Evolutionary conservation across 2,888 invertebrate genomes (phyloP), one percentile per base, ranked within the genome.

Genomic region (Panorpa germanica): DNA sequence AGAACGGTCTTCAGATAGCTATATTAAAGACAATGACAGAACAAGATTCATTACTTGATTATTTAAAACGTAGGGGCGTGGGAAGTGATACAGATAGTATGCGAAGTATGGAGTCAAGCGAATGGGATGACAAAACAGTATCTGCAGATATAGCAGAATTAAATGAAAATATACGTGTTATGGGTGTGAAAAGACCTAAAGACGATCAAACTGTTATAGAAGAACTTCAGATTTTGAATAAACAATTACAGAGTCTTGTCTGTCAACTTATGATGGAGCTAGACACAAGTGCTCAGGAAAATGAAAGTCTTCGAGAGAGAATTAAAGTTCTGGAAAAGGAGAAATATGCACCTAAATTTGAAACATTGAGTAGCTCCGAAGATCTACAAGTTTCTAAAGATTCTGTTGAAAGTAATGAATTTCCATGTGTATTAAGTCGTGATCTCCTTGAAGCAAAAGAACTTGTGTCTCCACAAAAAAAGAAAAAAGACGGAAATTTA

Each of bases 21-120:
- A 70, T 75, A 38, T 70, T 65, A 43, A 61, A 55, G 48, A 65
- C 67, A 14, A 68, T 76, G 40, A 67, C 72, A 43, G 70, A 71
- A 43, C 66, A 70, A n/a, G 73, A 75, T 44, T 65, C 66, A 26
- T 49, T 71, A 27, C 48, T 72, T 29, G 54, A 56, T 20, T 45
- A 53, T 26, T 48, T 67, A 35, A n/a, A n/a, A n/a, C n/a, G n/a
- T n/a, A n/a, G n/a, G n/a, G 39, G 46, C 27, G 48, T 41, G 38
- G 49, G 43, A 36, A 47, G 48, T 44, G 44, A 46, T 39, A 35
- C 43, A 44, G 49, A 41, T 37, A 48, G 48, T 34, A 31, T 47
- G 8, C 42, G 41, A 38, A 32, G 32, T 39, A n/a, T 28, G 34
- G 35, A 34, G 17, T 35, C 33, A 14, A 31, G 33, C 7, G 32